Conservation (phyloP, 2,888 invertebrate species). For the Drosophila longiperda region DNA sequence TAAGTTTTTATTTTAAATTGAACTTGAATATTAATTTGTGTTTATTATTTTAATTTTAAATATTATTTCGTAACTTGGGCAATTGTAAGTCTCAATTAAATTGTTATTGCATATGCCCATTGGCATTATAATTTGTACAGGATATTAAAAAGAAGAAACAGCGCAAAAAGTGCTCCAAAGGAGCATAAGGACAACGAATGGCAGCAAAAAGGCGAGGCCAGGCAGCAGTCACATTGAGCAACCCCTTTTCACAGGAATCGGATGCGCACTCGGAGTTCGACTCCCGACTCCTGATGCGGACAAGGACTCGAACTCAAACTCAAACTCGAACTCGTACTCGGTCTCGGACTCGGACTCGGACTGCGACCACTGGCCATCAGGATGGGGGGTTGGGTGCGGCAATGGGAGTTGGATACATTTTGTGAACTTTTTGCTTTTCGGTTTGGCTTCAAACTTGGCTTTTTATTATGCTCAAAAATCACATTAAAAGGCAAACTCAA, state of each 20-base stretch:
- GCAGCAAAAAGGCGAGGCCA: constrained; percentile 19
- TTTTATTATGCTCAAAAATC: constrained; percentile 83
- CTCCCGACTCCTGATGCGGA: constrained; percentile 1
- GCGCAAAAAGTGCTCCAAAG: constrained; percentile 10
- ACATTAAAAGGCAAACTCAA: constrained; percentile 84
- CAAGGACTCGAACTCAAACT: constrained; percentile 4
- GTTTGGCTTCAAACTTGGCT: constrained; percentile 62
- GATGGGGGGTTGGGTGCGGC: not conserved
- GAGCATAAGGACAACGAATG: constrained; percentile 33
- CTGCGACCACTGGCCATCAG: constrained; percentile 8
- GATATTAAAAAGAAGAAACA: constrained; percentile 28
- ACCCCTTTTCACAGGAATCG: constrained; percentile 35
- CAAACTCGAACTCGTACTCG: constrained; percentile 21
- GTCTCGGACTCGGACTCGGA: constrained; percentile 16
- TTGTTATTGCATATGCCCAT: constrained; percentile 14
- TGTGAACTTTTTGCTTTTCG: constrained; percentile 55
- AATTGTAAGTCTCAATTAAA: not conserved
- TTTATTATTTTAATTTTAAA: not conserved
- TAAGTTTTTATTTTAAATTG: not conserved
- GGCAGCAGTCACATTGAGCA: constrained; percentile 51
- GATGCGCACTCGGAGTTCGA: constrained; percentile 26
- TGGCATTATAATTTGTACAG: not conserved
- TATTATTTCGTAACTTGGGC: not conserved
- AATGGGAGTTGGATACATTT: constrained; percentile 21
- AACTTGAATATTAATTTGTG: not conserved